Evolutionary conservation across 2,113 vertebrate species (phyloP).

Genomic region (Toxotes jaculatrix): DNA sequence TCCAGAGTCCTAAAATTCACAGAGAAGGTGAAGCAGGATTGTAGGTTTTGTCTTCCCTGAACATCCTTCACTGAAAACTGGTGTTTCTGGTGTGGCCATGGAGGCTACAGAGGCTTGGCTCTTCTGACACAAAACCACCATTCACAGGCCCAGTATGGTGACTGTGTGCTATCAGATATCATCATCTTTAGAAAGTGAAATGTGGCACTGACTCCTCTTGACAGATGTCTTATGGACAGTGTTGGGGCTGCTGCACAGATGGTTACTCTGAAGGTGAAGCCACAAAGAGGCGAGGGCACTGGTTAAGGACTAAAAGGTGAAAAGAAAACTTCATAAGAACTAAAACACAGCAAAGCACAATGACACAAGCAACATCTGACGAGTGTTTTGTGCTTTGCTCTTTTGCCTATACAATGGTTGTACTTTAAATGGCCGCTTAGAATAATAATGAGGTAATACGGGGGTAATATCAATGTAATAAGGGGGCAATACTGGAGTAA

Average conservation of each 20-base stretch:
- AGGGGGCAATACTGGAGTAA: neutral
- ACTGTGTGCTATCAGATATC: constrained; percentile 71
- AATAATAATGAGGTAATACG: neutral
- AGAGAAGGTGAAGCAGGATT: neutral
- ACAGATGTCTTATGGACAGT: constrained; percentile 76
- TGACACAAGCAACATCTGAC: neutral
- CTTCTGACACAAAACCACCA: constrained; percentile 52
- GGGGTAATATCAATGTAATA: neutral
- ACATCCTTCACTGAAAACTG: constrained; percentile 12
- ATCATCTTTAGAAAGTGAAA: constrained; percentile 69
- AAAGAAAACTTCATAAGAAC: neutral
- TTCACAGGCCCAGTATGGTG: constrained; percentile 42
- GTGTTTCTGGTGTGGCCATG: constrained; percentile 6
- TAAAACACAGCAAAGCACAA: neutral
- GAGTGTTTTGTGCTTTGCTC: neutral
- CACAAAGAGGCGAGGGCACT: neutral
- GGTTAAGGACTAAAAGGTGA: neutral
- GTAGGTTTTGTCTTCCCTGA: neutral
- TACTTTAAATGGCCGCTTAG: neutral
- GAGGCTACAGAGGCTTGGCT: constrained; percentile 18
- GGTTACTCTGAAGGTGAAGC: constrained; percentile 36
- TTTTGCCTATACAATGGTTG: neutral
- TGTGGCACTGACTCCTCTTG: constrained; percentile 44
- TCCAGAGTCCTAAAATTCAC: constrained; percentile 21
- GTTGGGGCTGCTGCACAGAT: constrained; percentile 64